Base-by-base conservation (phyloP, 1,140 invertebrate species). In the Eufriesea mexicana region DNA sequence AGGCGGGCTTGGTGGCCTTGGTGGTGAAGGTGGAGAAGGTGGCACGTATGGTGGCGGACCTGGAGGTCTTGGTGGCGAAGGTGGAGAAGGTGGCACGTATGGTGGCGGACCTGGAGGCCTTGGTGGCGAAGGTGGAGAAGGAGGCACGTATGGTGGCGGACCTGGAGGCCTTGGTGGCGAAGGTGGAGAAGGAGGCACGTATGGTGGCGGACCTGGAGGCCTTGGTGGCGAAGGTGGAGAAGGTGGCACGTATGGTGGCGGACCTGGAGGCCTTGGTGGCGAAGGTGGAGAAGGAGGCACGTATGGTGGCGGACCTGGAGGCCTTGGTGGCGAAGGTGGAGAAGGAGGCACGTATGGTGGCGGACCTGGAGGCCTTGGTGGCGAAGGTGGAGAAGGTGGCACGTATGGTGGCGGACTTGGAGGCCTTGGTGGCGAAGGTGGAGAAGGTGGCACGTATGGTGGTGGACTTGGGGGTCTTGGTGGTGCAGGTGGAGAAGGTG, bases 161-260 rank as follows among this genome's bases (percentile, higher is more conserved):
- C 25, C 20, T n/a, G 84, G 87, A 0, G 42, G 57, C 2, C 45
- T 93, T 81, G 20, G 93, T 93, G 23, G 92, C 55, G 67, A 91
- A 85, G 0, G 84, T 88, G 70, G 90, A 90, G 76, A 62, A 86
- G 45, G 92, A 88, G 35, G 92, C 93, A 47, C 82, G 85, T 61
- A 47, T 23, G 91, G 88, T 28, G 74, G 78, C 4, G 54, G 84
- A 2, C 91, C 88, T 2, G 89, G 75, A 5, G 92, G 93, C 4
- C 89, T 92, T 0, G 35, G 91, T n/a, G 10, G 86, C 59, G 2
- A 92, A 35, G 93, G 93, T 47, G 89, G 91, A 2, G 93, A 89
- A 25, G 93, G 93, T 0, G 92, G 74, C 5, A 23, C 0, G 6
- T n/a, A 45, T 47, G 10, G 89, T 89, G 0, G 92, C 55, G 0